Conservation (phyloP, 1,140 invertebrate species). For the Zaprionus ghesquierei region DNA sequence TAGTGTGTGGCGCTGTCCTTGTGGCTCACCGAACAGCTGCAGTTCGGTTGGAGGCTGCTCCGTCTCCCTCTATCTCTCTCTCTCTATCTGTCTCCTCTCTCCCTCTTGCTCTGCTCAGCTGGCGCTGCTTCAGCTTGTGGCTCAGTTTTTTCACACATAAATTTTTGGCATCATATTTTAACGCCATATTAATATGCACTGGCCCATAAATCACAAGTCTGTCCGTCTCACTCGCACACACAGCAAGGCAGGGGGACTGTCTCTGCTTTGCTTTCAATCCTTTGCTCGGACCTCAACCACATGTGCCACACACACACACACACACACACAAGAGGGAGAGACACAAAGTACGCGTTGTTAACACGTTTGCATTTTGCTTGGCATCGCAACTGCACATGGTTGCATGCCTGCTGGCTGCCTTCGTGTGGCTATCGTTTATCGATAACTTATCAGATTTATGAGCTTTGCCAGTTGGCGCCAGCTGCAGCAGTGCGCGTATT, state of each 20-base stretch:
- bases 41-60: background rate
- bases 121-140: constrained; percentile 11
- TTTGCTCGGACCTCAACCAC: constrained; percentile 20
- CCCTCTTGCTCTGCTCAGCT: background rate
- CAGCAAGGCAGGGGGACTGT: background rate
- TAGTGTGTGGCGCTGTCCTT: constrained; percentile 39
- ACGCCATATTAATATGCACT: constrained; percentile 80
- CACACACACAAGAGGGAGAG: background rate
- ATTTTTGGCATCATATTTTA: constrained; percentile 79
- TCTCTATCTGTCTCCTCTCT: no score
- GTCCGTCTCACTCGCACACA: constrained; percentile 14
- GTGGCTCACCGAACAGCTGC: constrained; percentile 35
- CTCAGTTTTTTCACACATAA: constrained; percentile 69
- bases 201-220: constrained; percentile 65
- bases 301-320: constrained; percentile 22
- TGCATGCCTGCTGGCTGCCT: background rate
- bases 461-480: constrained; percentile 27
- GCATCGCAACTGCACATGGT: constrained; percentile 11
- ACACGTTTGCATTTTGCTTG: constrained; percentile 74
- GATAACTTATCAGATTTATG: constrained; percentile 69
- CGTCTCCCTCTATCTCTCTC: background rate
- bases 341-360: constrained; percentile 71
- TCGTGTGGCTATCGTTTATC: constrained; percentile 65
- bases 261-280: background rate
- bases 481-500: background rate